Percentiles rank a stretch among this genome's conserved stretches.
Conservation (phyloP, 2,888 invertebrate species). For the Andrena camellia region DNA sequence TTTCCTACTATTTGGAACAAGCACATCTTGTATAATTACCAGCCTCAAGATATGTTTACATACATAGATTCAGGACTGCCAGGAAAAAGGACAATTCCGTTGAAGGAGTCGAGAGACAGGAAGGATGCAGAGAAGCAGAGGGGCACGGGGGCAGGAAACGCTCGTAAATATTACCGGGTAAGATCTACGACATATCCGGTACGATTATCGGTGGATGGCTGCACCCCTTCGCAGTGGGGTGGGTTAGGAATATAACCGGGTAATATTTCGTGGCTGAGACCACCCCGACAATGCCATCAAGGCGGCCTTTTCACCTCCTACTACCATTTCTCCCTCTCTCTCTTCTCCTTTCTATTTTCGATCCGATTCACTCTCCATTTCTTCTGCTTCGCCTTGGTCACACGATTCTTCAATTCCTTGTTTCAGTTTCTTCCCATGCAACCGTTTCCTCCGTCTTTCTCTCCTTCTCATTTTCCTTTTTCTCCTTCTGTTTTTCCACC, state of each 20-base stretch:
- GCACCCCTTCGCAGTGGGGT: slow-evolving; percentile 57
- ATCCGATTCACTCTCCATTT: slow-evolving; percentile 64
- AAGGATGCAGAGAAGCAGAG: background rate
- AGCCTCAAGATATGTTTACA: too few relatives aligned
- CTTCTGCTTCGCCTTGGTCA: slow-evolving; percentile 40
- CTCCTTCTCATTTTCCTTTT: slow-evolving; percentile 1
- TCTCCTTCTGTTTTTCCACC: slow-evolving; percentile 42
- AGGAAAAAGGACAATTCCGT: background rate
- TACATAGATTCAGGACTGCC: too few relatives aligned
- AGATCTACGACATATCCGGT: slow-evolving; percentile 78
- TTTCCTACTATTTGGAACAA: too few relatives aligned
- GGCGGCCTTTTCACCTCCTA: slow-evolving; percentile 52
- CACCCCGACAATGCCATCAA: slow-evolving; percentile 77
- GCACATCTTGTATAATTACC: too few relatives aligned
- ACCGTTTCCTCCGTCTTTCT: slow-evolving; percentile 4
- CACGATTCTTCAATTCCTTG: slow-evolving; percentile 18
- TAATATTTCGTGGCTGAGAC: slow-evolving; percentile 80
- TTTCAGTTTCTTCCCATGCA: slow-evolving; percentile 19
- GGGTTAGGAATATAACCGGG: slow-evolving; percentile 74
- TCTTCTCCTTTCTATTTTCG: slow-evolving; percentile 38
- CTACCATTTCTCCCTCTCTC: background rate
- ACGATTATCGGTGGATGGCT: slow-evolving; percentile 77
- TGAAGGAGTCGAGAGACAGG: background rate
- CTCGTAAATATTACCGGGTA: slow-evolving; percentile 75
- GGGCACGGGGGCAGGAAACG: slow-evolving; percentile 27